These are phyloP conservation scores for Chaenogobius annularis DNA, from an alignment of 2,113 vertebrate genomes.

Conservation along the genomic window DNA sequence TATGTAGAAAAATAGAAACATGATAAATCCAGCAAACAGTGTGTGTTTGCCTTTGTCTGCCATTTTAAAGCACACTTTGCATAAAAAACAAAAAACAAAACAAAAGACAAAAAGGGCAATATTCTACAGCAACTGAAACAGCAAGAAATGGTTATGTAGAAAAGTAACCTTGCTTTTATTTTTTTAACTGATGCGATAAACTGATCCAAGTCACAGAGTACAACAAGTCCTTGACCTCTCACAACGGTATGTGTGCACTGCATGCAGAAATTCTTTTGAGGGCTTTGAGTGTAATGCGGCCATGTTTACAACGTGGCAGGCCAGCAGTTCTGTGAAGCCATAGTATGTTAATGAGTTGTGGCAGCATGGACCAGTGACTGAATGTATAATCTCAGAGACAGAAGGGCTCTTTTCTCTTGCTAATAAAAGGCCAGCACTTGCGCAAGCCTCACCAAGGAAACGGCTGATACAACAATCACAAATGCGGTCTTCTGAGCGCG, in stretches of 20 bases:
- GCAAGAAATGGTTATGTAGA: too few species aligned
- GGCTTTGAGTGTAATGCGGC: neutral
- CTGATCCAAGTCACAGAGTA: neutral
- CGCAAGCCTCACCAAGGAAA: constrained; percentile 67
- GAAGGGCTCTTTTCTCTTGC: constrained; percentile 63
- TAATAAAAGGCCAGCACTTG: constrained; percentile 69
- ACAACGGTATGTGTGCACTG: neutral
- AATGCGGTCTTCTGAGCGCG: constrained; percentile 15
- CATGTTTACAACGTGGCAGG: neutral
- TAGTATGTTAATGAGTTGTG: constrained; percentile 17
- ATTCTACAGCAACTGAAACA: too few species aligned
- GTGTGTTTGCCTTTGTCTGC: too few species aligned
- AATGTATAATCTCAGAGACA: constrained; percentile 49
- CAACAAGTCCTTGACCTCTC: neutral
- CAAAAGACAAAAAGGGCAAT: too few species aligned
- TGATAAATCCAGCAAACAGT: too few species aligned
- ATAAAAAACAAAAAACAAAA: too few species aligned
- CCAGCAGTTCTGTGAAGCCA: neutral
- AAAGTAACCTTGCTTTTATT: neutral
- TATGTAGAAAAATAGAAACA: too few species aligned
- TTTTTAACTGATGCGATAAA: neutral
- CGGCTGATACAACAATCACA: constrained; percentile 52
- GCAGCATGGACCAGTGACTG: constrained; percentile 22
- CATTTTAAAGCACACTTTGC: too few species aligned
- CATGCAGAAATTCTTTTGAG: neutral